These are phyloP conservation scores for Trilocha varians DNA, from an alignment of 2,888 invertebrate genomes.

Conservation along the genomic window DNA sequence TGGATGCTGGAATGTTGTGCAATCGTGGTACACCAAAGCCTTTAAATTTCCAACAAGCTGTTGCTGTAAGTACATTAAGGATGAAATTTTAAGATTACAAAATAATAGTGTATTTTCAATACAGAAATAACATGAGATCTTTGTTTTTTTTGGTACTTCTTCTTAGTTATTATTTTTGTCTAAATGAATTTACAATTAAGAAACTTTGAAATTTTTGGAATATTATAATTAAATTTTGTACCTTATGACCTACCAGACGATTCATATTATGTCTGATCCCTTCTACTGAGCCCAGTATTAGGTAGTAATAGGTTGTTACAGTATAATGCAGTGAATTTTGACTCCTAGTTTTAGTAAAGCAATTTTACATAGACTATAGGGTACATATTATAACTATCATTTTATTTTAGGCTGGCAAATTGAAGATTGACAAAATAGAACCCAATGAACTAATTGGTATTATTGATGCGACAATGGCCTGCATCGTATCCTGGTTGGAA, in stretches of 20 bases:
- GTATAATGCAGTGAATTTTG: too few relatives aligned
- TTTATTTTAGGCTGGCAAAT: constrained; percentile 76
- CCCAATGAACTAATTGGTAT: constrained; percentile 90
- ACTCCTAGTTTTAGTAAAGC: not conserved
- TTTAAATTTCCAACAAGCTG: constrained; percentile 89
- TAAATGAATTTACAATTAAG: too few relatives aligned
- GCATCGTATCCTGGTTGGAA: constrained; percentile 97
- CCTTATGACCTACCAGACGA: too few relatives aligned
- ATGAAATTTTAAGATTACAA: not conserved
- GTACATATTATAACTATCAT: not conserved
- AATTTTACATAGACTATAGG: not conserved
- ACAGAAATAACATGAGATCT: too few relatives aligned
- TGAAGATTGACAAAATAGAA: constrained; percentile 84
- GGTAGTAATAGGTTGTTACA: too few relatives aligned
- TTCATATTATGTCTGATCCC: too few relatives aligned
- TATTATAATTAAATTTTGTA: too few relatives aligned
- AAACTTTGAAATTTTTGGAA: too few relatives aligned
- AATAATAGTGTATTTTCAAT: too few relatives aligned
- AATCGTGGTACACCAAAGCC: constrained; percentile 90
- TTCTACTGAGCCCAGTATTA: too few relatives aligned
- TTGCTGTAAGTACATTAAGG: constrained; percentile 72
- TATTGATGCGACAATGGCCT: constrained; percentile 94
- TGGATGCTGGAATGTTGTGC: constrained; percentile 99
- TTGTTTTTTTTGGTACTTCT: too few relatives aligned
- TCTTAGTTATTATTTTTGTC: too few relatives aligned